Conservation (phyloP, 2,797 vertebrate genomes). For the Nothura maculosa region DNA sequence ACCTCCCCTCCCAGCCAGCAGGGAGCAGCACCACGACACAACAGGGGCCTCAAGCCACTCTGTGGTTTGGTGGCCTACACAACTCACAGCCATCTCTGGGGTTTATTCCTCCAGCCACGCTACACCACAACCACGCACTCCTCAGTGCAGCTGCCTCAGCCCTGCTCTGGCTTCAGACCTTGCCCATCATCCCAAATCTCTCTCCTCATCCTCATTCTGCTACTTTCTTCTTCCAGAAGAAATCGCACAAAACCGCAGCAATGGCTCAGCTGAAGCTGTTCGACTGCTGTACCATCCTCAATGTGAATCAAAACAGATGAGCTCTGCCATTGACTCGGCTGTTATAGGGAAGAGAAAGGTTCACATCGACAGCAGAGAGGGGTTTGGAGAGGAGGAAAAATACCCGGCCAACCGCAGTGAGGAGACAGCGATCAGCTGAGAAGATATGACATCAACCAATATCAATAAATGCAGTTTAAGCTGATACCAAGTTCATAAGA, state of each 20-base stretch:
- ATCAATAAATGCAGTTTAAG: not conserved
- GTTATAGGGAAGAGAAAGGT: not conserved
- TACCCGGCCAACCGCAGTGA: not conserved
- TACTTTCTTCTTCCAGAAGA: not conserved
- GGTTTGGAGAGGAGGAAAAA: not conserved
- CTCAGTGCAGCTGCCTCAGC: not conserved
- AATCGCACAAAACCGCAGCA: not conserved
- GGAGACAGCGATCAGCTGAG: not conserved
- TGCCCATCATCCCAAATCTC: not conserved
- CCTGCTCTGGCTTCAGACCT: not conserved
- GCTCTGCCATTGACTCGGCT: not conserved
- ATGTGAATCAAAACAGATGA: not conserved
- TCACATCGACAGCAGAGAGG: not conserved
- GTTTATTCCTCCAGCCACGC: not conserved
- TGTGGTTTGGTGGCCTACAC: not conserved
- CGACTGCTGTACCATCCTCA: not conserved
- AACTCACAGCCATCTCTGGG: not conserved
- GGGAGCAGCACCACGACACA: not conserved
- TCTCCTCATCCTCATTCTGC: accelerated
- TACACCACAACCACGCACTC: accelerated
- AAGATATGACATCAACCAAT: not conserved
- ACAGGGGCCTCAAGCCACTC: not conserved
- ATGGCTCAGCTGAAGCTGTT: not conserved
- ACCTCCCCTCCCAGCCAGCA: not conserved
- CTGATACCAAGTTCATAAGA: slow-evolving; percentile 25